Evolutionary conservation across 2,113 vertebrate genomes (phyloP), one percentile per base, ranked within the genome.

Genomic region (Mus spicilegus): DNA sequence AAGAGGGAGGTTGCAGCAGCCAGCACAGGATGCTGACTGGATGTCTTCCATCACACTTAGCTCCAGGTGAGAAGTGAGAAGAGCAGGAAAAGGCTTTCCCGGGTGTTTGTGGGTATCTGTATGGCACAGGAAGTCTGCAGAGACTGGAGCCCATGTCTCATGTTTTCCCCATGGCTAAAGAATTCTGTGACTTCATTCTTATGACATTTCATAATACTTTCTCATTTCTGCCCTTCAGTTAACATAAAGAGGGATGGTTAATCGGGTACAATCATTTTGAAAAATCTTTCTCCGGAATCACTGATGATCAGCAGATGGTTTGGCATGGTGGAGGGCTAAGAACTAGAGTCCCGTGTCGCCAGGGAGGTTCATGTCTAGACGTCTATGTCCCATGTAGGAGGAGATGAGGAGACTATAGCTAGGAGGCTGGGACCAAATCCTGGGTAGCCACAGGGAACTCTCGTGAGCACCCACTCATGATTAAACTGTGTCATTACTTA

Each of bases 171-270:
- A 42, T 7, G 22, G 49, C 67, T 73, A 72, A 42, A 19, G 87
- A 88, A 88, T 88, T 26, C 33, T 73, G 36, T 88, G 49, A 39
- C 49, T 5, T 88, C 69, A 30, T 58, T 58, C 69, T 88, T 89
- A 36, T 20, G 24, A 58, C n/a, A 58, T 42, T 89, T 89, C 17
- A 33, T 75, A 89, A 20, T 30, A 30, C 36, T 58, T 89, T 88
- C 51, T 88, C 69, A 56, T 73, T 88, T 73, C 51, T 8, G 67
- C 16, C 39, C 39, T 86, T 49, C 28, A 20, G 42, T 49, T 49
- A 86, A 67, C 61, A 67, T 49, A 67, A 10, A 49, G 61, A 86
- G 33, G 42, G 28, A 46, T 30, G 8, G 24, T 65, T 85, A 63
- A 28, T 17, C 0, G 0, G 20, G 14, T 85, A 46, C 26, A 85